These are phyloP conservation scores for Idaea aversata DNA, from an alignment of 2,888 invertebrate genomes.

Conservation along the genomic window DNA sequence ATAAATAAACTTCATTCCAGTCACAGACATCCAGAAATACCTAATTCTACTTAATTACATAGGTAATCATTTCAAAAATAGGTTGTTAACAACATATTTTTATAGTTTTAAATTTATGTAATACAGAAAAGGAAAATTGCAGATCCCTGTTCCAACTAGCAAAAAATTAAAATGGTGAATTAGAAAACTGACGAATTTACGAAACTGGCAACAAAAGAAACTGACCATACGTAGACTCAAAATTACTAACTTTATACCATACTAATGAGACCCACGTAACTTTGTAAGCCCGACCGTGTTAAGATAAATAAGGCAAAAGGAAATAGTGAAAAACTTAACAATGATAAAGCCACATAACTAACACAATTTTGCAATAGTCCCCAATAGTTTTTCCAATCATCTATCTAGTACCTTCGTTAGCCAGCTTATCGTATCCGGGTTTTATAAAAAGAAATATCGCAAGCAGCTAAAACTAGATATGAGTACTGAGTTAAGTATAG, in stretches of 20 bases:
- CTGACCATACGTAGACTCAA: background rate
- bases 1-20: background rate
- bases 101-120: too few species aligned
- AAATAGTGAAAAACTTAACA: background rate
- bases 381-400: background rate
- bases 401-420: constrained; percentile 16
- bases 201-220: too few species aligned
- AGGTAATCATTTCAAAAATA: too few species aligned
- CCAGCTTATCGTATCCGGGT: constrained; percentile 26
- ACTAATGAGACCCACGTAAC: background rate
- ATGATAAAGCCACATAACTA: background rate
- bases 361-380: background rate
- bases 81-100: too few species aligned
- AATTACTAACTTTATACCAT: background rate
- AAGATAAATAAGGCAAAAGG: background rate
- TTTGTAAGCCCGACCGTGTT: background rate
- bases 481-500: constrained; percentile 24
- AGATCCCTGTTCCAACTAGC: too few species aligned
- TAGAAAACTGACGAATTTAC: too few species aligned
- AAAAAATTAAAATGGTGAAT: too few species aligned
- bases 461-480: constrained; percentile 23
- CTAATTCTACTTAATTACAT: too few species aligned
- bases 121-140: too few species aligned
- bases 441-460: constrained; percentile 27
- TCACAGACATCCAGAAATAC: too few species aligned